Evolutionary conservation across 2,888 invertebrate species (phyloP), one percentile per base, ranked within the genome.

Genomic region (Agrotis exclamationis): DNA sequence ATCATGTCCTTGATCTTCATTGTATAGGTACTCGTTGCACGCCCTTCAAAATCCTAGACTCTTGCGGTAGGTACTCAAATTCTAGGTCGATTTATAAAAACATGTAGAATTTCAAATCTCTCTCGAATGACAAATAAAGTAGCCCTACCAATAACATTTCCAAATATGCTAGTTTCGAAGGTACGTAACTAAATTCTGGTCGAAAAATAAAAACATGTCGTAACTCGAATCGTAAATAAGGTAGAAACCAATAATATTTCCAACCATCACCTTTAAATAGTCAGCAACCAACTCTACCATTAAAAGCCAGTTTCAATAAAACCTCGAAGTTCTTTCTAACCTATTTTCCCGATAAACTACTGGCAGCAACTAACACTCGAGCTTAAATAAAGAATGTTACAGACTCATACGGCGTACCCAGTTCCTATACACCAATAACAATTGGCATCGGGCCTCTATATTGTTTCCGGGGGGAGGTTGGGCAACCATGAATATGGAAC

Each of bases 371-470:
- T 74, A 72, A 72, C 53, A 69, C 60, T 54, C 24, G 11, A 57
- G 59, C 51, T 73, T 81, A 62, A 78, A 80, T 76, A 76, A 74
- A 77, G 68, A 78, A 73, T 75, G 66, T 66, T 54, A 56, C 62
- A 63, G 70, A 69, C 67, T 71, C 62, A 64, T 76, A 73, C 64
- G 63, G 64, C 64, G 53, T 70, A 62, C 54, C 39, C 63, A 70
- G 66, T 75, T 69, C 59, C 58, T 65, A 64, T 75, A 73, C 69
- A 80, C 74, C 80, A 80, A 81, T 85, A 84, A 84, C 77, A 75
- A 82, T 84, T 85, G 85, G 77, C 74, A 75, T 85, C 73, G 82
- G 73, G 67, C 73, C 59, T 66, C 78, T 70, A 75, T 86, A 86
- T 85, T 86, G 84, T 79, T 82, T 86, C 84, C 81, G 79, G 68